Conservation (phyloP, 2,797 vertebrate species). For the Sus cebifrons region DNA sequence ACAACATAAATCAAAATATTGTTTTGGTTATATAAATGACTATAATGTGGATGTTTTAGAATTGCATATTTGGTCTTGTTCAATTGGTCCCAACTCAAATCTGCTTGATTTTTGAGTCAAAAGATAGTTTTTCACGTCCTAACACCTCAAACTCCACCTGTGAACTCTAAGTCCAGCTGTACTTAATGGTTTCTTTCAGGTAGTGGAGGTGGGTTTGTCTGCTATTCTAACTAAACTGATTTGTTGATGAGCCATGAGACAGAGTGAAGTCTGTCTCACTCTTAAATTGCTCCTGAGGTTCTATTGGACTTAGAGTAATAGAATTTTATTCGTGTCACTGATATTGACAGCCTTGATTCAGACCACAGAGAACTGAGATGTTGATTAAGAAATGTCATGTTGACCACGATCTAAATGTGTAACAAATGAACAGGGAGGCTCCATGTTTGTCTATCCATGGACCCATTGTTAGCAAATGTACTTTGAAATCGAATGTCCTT, state of each 20-base stretch:
- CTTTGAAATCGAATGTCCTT: constrained; percentile 56
- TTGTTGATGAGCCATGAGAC: constrained; percentile 35
- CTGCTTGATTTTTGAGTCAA: constrained; percentile 28
- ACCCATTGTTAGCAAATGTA: not conserved
- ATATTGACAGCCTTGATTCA: not conserved
- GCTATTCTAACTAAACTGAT: constrained; percentile 61
- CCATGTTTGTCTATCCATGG: not conserved
- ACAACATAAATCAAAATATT: not conserved
- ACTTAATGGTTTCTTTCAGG: not conserved
- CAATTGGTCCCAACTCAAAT: not conserved
- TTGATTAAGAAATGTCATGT: constrained; percentile 46
- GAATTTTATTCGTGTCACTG: constrained; percentile 68
- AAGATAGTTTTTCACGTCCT: constrained; percentile 3
- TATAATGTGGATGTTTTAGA: constrained; percentile 15
- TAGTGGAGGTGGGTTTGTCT: not conserved
- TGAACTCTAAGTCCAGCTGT: not conserved
- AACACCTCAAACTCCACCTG: not conserved
- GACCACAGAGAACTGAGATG: not conserved
- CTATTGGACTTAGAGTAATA: constrained; percentile 47
- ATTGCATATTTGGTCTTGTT: not conserved
- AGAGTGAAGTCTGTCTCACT: constrained; percentile 66
- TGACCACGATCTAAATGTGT: not conserved
- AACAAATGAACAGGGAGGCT: not conserved
- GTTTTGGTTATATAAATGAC: not conserved
- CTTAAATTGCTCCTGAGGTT: constrained; percentile 23